These are phyloP conservation scores for Drosophila ohnishii DNA, from an alignment of 1,140 invertebrate genomes.

Conservation along the genomic window DNA sequence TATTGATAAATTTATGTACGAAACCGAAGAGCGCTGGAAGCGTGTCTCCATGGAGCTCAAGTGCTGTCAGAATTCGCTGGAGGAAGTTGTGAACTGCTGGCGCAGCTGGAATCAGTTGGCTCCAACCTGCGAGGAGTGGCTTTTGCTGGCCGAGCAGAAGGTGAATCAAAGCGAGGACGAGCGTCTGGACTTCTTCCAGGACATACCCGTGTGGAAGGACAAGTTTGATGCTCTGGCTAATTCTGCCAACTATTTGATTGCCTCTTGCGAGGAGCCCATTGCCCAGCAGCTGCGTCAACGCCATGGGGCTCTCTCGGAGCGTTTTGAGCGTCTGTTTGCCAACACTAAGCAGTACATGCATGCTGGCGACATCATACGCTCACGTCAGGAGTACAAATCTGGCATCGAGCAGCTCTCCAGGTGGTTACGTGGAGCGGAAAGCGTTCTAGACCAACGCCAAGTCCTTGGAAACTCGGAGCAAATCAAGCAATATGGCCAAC, in stretches of 20 bases:
- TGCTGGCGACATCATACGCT: slow-evolving; percentile 92
- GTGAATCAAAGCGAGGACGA: slow-evolving; percentile 91
- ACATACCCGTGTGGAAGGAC: slow-evolving; percentile 94
- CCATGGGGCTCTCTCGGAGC: slow-evolving; percentile 87
- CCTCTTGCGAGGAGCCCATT: slow-evolving; percentile 92
- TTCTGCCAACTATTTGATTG: slow-evolving; percentile 93
- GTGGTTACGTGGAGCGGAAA: slow-evolving; percentile 92
- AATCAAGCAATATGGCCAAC: slow-evolving; percentile 91
- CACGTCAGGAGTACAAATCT: slow-evolving; percentile 90
- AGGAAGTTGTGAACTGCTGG: slow-evolving; percentile 95
- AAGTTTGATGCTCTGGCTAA: slow-evolving; percentile 92
- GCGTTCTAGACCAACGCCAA: slow-evolving; percentile 85
- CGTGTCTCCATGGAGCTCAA: slow-evolving; percentile 94
- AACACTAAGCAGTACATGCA: slow-evolving; percentile 93
- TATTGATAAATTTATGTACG: slow-evolving; percentile 93
- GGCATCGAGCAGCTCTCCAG: slow-evolving; percentile 90
- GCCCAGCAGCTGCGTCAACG: slow-evolving; percentile 90
- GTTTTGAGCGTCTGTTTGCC: slow-evolving; percentile 92
- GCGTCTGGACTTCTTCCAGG: slow-evolving; percentile 94
- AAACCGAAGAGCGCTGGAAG: slow-evolving; percentile 94
- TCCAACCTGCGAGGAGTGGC: slow-evolving; percentile 91
- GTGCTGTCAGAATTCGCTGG: slow-evolving; percentile 93
- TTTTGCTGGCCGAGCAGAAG: slow-evolving; percentile 91
- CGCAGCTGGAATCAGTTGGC: slow-evolving; percentile 90
- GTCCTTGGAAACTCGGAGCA: slow-evolving; percentile 89